Evolutionary conservation across 2,888 invertebrate genomes (phyloP), one percentile per base, ranked within the genome.

Genomic region (Operophtera brumata): DNA sequence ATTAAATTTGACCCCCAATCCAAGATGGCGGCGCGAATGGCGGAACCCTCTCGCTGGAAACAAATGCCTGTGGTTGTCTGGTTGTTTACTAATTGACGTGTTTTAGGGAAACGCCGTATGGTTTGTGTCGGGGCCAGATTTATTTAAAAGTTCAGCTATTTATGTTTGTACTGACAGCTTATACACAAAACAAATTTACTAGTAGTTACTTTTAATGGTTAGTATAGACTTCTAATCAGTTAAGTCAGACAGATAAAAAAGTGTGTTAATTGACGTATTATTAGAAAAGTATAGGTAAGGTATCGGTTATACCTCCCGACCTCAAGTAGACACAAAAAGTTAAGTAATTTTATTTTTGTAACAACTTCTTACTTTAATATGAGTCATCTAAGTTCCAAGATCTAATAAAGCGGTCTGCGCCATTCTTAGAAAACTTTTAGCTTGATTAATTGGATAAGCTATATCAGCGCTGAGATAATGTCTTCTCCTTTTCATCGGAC

Each of bases 1-100:
- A 88, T 87, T 88, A 86, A 87, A 90, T 87, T 86, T 86, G 86
- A 87, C 84, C 86, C 86, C 78, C 77, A 70, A 84, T 82, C 63
- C 86, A 88, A 89, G 84, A 88, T 89, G 89, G 88, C 87, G 74
- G 79, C 71, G 71, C 10, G 40, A 41, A 14, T 36, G 45, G 39
- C 10, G 48, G 37, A 63, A 73, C 83, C 85, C 84, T 77, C 78
- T 75, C 70, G 68, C 64, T 67, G 69, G 68, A 73, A 70, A 77
- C 73, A 73, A 82, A 84, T 82, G 82, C 82, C 78, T 82, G 84
- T 67, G 83, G 80, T 81, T 80, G 74, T 78, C 77, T 77, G 77
- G 40, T 68, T 77, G 80, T 73, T 78, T 77, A 77, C 79, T 86
- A 86, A 87, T 84, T 86, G 82, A 82, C 82, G 81, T 79, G 81